Base-by-base conservation (phyloP, 2,888 invertebrate genomes). In the Amblyteles armatorius region DNA sequence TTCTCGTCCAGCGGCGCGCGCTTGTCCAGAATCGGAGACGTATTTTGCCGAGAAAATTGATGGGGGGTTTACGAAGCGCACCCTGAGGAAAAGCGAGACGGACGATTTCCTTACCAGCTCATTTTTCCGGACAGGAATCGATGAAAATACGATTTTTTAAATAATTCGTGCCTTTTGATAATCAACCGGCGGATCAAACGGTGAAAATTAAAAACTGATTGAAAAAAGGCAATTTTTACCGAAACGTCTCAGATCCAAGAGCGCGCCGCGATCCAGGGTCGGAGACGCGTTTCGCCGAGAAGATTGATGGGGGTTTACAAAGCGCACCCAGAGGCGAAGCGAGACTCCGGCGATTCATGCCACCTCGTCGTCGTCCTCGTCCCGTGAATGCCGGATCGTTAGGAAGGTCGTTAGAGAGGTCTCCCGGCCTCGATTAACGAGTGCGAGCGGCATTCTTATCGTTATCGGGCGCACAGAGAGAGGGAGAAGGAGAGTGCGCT, bases 401-500 rank as follows among this genome's bases (percentile, higher is more conserved):
- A 85, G 83, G 85, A 85, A 85, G 85, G 83, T 85, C 85, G 85
- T 85, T 85, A 80, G 85, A 80, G 82, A 78, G 85, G 80, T 83
- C 85, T 85, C 74, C 74, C 73, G 83, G 85, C 85, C 85, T 85
- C 83, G 80, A 85, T 85, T 83, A 85, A 85, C 83, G 85, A 82
- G 74, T 77, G 65, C 52, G 11, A 71, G 52, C 79, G 72, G 82
- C 57, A 60, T 74, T 71, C 85, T 85, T 85, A 85, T 85, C 85
- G 85, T 85, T 85, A 85, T 85, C 85, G 83, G 65, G 36, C 73
- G 52, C 44, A 33, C 2, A 13, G 60, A 3, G 60, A 52, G 52
- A 52, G 44, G 13, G 3, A 44, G 44, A 44, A 44, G 16, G 44
- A 44, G 44, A 5, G 60, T 33, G 77, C 57, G 50, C 36, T 67